phyloP scores from a whole-genome alignment of 2,113 vertebrate genomes.

The Cephalophus harveyi region DNA sequence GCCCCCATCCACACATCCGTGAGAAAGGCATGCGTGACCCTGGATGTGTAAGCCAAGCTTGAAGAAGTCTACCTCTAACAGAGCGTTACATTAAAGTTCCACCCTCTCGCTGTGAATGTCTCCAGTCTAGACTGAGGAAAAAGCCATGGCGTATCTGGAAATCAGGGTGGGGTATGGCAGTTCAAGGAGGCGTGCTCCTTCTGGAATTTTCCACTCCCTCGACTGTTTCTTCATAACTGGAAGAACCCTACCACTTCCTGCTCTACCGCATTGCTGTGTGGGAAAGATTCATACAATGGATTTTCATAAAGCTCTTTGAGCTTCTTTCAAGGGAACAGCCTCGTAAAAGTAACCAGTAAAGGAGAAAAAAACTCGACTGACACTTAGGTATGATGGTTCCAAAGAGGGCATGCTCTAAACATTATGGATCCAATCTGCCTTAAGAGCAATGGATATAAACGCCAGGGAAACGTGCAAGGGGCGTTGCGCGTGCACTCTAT shows the following conservation, averaged over 20 bases:
- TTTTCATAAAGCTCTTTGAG: neutral
- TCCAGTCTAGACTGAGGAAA: neutral
- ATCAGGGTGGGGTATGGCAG: neutral
- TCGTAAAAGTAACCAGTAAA: neutral
- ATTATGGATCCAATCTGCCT: neutral
- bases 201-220: neutral
- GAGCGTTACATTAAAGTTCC: neutral
- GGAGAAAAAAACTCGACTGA: neutral
- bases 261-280: neutral
- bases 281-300: neutral
- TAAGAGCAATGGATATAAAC: neutral
- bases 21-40: neutral
- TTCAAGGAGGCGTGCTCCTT: neutral
- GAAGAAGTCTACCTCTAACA: neutral
- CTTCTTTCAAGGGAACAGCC: neutral
- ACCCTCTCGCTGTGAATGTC: neutral
- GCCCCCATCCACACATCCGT: neutral
- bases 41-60: neutral
- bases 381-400: neutral
- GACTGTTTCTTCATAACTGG: neutral
- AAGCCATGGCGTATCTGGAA: neutral
- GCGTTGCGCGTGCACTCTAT: rapidly evolving
- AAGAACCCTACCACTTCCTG: neutral
- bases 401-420: neutral
- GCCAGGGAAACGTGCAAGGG: neutral